Base-by-base conservation (phyloP, 1,140 invertebrate genomes). In the Aphis gossypii region DNA sequence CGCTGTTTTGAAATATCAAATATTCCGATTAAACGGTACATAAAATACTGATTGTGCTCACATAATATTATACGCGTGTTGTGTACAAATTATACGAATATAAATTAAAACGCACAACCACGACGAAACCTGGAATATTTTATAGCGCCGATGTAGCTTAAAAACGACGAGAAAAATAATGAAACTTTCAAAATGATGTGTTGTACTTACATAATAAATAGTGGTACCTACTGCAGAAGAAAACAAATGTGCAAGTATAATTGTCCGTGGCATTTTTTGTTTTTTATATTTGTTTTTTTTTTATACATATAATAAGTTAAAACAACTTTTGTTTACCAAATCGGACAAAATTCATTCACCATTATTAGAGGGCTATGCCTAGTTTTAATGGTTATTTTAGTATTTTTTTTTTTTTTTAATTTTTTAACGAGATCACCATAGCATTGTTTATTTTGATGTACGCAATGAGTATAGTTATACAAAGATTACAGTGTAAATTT, bases 1-100 rank as follows among this genome's bases (percentile, higher is more conserved):
- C 14, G 18, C 60, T 30, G 60, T 76, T 76, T 76, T 76, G 4
- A 76, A 76, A 76, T 76, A 76, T 18, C 60, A 76, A 76, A 76
- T n/a, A 76, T 76, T 35, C n/a, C n/a, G 60, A 76, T 76, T 76
- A 76, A 76, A 76, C 60, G 60, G 60, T n/a, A 76, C 60, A 76
- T 35, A 76, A 76, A 60, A 60, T 30, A n/a, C 60, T 76, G 30
- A 76, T 76, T 76, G 60, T 76, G 60, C 30, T 76, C 30, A 68
- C 60, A 76, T 7, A n/a, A 76, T 76, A 76, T 76, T 76, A 76
- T n/a, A 76, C n/a, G 30, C 60, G 60, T 76, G n/a, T 18, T 0
- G 60, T 76, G n/a, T 76, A 76, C 60, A 20, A 76, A 76, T 35
- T n/a, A 76, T n/a, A n/a, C 30, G 60, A 68, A 68, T 68, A n/a